Evolutionary conservation across 2,797 vertebrate genomes (phyloP).

Genomic region (Gorsachius magnificus): DNA sequence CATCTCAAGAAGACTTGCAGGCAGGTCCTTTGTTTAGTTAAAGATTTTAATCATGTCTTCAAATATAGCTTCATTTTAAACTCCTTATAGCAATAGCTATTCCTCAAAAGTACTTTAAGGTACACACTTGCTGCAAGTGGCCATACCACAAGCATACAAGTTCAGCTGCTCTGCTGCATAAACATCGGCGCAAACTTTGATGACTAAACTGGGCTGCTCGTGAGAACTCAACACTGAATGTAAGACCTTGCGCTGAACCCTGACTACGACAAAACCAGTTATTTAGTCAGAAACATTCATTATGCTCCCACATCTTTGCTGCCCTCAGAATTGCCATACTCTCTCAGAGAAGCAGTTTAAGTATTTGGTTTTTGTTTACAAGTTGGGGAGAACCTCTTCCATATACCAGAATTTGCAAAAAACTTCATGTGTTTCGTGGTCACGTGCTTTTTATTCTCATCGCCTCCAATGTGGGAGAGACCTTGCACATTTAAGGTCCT

Average conservation of each 20-base stretch:
- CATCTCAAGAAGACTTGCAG: not conserved
- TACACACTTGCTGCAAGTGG: not conserved
- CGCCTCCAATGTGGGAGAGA: not conserved
- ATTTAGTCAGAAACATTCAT: not conserved
- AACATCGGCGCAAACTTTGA: not conserved
- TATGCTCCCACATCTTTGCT: not conserved
- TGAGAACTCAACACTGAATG: not conserved
- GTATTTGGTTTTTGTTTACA: not conserved
- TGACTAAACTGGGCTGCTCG: not conserved
- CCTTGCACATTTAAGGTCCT: not conserved
- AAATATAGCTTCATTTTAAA: not conserved
- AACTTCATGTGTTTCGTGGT: rapidly evolving
- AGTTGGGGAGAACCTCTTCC: not conserved
- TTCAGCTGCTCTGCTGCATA: not conserved
- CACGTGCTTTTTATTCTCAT: not conserved
- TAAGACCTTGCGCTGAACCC: not conserved
- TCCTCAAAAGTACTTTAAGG: not conserved
- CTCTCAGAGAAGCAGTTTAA: not conserved
- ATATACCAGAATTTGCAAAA: not conserved
- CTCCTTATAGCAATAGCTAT: not conserved
- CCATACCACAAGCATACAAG: not conserved
- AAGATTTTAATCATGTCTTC: not conserved
- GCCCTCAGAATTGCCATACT: not conserved
- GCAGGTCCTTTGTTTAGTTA: not conserved
- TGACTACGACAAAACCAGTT: not conserved